Evolutionary conservation across 2,113 vertebrate genomes (phyloP).

Genomic region (Crotalus tigris): DNA sequence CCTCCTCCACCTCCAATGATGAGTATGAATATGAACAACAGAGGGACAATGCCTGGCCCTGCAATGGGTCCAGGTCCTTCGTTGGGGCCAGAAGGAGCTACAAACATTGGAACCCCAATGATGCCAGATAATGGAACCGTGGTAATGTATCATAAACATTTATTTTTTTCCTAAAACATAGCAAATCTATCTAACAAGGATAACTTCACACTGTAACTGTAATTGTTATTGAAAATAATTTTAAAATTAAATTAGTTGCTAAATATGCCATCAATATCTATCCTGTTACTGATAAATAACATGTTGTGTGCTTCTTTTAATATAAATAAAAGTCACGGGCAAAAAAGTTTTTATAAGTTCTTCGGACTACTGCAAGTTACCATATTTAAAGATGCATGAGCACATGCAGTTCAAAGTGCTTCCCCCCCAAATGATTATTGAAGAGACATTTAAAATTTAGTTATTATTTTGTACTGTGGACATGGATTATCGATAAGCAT

Average conservation of each 20-base stretch:
- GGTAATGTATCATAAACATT: conserved; percentile 87
- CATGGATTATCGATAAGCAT: neutral
- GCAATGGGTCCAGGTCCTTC: conserved; percentile 85
- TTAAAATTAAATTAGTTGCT: neutral
- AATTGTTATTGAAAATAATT: neutral
- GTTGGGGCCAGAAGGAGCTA: conserved; percentile 87
- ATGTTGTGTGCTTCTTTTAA: neutral
- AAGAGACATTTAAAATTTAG: neutral
- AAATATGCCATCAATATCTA: neutral
- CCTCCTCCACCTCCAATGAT: conserved; percentile 96
- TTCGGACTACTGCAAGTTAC: neutral
- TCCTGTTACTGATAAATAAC: neutral
- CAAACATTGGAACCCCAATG: conserved; percentile 88
- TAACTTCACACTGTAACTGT: conserved; percentile 72
- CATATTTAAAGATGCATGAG: neutral
- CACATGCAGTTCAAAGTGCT: neutral
- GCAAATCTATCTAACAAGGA: conserved; percentile 61
- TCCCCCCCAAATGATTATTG: neutral
- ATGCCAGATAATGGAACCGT: conserved; percentile 94
- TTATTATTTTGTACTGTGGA: conserved; percentile 3
- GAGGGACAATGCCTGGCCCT: conserved; percentile 84
- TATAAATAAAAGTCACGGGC: neutral
- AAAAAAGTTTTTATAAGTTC: neutral
- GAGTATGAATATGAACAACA: conserved; percentile 92
- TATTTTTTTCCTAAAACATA: conserved; percentile 58